Evolutionary conservation across 92 coral and sea anemone genomes (phyloP).

Genomic region (Palythoa caribaeorum): DNA sequence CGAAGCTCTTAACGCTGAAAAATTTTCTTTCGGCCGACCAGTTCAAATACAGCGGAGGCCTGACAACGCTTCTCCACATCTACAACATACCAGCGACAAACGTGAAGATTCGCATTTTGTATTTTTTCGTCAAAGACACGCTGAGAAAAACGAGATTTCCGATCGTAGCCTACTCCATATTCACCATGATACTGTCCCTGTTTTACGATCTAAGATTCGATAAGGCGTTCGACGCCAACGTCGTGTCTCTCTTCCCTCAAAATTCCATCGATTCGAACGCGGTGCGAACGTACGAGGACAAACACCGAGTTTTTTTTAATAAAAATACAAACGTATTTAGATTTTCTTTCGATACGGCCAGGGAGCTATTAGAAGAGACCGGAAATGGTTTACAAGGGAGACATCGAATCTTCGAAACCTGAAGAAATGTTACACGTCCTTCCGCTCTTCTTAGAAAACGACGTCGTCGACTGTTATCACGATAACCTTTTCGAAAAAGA

Average conservation of each 20-base stretch:
- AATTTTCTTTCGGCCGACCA: not conserved
- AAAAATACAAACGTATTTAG: slow-evolving; percentile 5
- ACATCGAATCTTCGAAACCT: not conserved
- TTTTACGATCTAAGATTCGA: slow-evolving; percentile 13
- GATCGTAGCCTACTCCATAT: slow-evolving; percentile 1
- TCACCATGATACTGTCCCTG: not conserved
- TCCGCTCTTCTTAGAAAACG: not conserved
- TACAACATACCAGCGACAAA: not conserved
- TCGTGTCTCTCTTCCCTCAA: not conserved
- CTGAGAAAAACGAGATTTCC: not conserved
- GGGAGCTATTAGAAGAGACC: not conserved
- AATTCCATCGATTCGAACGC: not conserved
- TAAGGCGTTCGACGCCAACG: not conserved
- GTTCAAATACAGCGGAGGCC: not conserved
- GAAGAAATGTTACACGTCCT: too few relatives aligned
- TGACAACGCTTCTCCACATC: not conserved
- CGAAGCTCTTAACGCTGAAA: not conserved
- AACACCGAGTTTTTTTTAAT: not conserved
- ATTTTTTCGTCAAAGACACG: not conserved
- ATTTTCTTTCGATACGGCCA: not conserved
- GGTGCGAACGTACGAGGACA: slow-evolving; percentile 1
- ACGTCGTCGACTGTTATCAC: not conserved
- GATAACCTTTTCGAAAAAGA: not conserved
- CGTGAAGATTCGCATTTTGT: not conserved
- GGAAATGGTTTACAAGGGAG: not conserved